Evolutionary conservation across 2,797 vertebrate genomes (phyloP).

Genomic region (Sebastes variabilis): DNA sequence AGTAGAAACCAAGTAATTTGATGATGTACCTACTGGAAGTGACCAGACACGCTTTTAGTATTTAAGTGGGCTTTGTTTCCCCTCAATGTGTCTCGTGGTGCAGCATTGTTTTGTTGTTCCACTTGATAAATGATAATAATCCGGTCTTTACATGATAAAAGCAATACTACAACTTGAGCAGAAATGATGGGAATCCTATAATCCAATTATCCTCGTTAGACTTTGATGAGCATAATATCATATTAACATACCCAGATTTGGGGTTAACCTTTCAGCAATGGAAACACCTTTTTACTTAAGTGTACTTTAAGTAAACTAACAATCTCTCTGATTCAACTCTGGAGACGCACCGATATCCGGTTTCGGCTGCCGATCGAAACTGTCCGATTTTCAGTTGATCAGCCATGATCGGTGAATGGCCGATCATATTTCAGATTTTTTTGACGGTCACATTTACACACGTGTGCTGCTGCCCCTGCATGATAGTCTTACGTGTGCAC

Average conservation of each 20-base stretch:
- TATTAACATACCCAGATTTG: background rate
- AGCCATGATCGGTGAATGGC: no score
- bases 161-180: background rate
- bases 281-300: background rate
- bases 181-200: slow-evolving; percentile 5
- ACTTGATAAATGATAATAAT: background rate
- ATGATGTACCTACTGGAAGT: background rate
- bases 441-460: no score
- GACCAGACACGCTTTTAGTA: background rate
- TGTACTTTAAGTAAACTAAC: background rate
- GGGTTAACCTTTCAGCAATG: background rate
- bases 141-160: background rate
- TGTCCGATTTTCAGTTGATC: no score
- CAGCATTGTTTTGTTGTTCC: background rate
- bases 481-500: no score
- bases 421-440: no score
- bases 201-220: slow-evolving; percentile 13
- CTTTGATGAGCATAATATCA: background rate
- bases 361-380: no score
- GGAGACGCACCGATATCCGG: no score
- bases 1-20: background rate
- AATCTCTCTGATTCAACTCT: background rate
- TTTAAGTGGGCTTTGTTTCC: background rate
- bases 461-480: no score
- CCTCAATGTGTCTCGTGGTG: background rate